A percentile compares a stretch with the other conserved stretches of the same genome.
phyloP scores from a whole-genome alignment of 2,797 vertebrate species.

The Merluccius polli region DNA sequence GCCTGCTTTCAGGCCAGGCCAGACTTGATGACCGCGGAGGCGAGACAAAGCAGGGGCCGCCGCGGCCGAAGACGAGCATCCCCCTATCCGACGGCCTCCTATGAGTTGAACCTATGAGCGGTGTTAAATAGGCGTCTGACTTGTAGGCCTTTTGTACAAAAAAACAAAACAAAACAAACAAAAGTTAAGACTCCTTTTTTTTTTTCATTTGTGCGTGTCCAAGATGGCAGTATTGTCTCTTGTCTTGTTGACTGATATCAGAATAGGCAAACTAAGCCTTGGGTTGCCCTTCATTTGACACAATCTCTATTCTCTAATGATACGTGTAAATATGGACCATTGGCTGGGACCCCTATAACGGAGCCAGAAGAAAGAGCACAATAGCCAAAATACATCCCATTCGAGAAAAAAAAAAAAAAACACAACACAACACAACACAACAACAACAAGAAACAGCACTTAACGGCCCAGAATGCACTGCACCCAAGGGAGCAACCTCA shows the following conservation, averaged over 20 bases:
- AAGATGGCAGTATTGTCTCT: slow-evolving; percentile 45
- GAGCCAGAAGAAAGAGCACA: slow-evolving; percentile 73
- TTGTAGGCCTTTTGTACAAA: background rate
- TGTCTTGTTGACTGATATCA: slow-evolving; percentile 69
- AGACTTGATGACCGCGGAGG: slow-evolving; percentile 40
- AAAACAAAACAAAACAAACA: background rate
- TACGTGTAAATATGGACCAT: slow-evolving; percentile 69
- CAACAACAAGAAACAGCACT: slow-evolving; percentile 88
- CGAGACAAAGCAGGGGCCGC: slow-evolving; percentile 52
- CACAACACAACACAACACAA: slow-evolving; percentile 91
- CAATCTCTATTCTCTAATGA: slow-evolving; percentile 66
- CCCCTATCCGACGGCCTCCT: slow-evolving; percentile 34
- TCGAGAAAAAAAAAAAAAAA: slow-evolving; percentile 81
- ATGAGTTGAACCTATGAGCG: slow-evolving; percentile 11
- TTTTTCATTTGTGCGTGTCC: slow-evolving; percentile 47
- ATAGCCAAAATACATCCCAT: slow-evolving; percentile 81
- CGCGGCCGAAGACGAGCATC: slow-evolving; percentile 41
- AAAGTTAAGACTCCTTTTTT: slow-evolving; percentile 11
- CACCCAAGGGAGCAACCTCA: slow-evolving; percentile 80
- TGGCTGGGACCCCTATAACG: slow-evolving; percentile 62
- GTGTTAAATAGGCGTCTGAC: background rate
- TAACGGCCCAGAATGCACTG: slow-evolving; percentile 81
- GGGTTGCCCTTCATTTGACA: slow-evolving; percentile 53
- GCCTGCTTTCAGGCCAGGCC: slow-evolving; percentile 45
- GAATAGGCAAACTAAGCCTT: slow-evolving; percentile 65